Percentiles rank a stretch among this genome's conserved stretches.
Evolutionary conservation across 2,888 invertebrate genomes (phyloP).

Genomic region (Eledone cirrhosa): DNA sequence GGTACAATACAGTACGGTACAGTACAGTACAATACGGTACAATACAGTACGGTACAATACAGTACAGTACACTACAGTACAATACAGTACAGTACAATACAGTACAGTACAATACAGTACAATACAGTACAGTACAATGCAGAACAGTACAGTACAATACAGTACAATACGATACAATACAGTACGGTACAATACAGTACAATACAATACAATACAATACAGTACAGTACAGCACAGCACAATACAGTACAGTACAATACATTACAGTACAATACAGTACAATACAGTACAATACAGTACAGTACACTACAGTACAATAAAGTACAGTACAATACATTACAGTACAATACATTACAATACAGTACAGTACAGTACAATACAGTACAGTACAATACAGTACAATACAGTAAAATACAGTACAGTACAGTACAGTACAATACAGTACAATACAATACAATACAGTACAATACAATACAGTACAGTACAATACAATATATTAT

Average conservation of each 20-base stretch:
- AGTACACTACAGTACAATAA: slow-evolving; percentile 28
- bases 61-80: slow-evolving; percentile 34
- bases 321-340: slow-evolving; percentile 31
- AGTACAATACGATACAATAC: not conserved
- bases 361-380: slow-evolving; percentile 36
- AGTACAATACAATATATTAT: no score
- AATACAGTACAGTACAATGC: slow-evolving; percentile 33
- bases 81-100: slow-evolving; percentile 35
- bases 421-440: slow-evolving; percentile 34
- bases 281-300: slow-evolving; percentile 32
- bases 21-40: slow-evolving; percentile 31
- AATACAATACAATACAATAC: slow-evolving; percentile 34
- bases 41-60: slow-evolving; percentile 35
- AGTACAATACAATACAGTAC: slow-evolving; percentile 30
- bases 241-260: slow-evolving; percentile 35
- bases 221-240: slow-evolving; percentile 35
- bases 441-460: slow-evolving; percentile 32
- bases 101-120: slow-evolving; percentile 32
- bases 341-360: no score
- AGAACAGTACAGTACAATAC: slow-evolving; percentile 30
- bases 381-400: slow-evolving; percentile 36
- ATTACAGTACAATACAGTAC: no score
- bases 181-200: slow-evolving; percentile 32
- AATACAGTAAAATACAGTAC: slow-evolving; percentile 35
- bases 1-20: slow-evolving; percentile 35